These are phyloP conservation scores for Distichodus sexfasciatus DNA, from an alignment of 2,797 vertebrate genomes.

Conservation along the genomic window DNA sequence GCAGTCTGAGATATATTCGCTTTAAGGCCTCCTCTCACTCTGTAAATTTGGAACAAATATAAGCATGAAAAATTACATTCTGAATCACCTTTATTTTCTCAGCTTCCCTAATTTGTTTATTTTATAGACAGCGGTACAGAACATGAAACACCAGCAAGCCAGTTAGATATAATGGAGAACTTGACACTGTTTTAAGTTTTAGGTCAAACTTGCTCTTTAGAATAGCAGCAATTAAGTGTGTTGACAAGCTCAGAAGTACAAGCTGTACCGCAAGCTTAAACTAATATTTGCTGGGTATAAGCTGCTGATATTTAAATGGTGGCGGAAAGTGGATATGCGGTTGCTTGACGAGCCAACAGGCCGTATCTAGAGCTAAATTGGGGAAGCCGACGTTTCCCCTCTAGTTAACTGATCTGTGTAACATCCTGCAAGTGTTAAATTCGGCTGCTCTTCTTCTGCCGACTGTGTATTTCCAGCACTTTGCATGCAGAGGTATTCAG, in stretches of 20 bases:
- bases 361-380: not conserved
- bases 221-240: too few species aligned
- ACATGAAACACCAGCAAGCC: too few species aligned
- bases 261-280: too few species aligned
- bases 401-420: not conserved
- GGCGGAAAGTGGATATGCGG: not conserved
- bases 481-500: slow-evolving; percentile 21
- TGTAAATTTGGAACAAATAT: not conserved
- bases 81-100: too few species aligned
- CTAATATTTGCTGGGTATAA: too few species aligned
- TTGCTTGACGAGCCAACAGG: not conserved
- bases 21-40: not conserved
- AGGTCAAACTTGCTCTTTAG: too few species aligned
- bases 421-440: slow-evolving; percentile 1
- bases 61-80: too few species aligned
- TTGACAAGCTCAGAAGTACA: too few species aligned
- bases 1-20: slow-evolving; percentile 39
- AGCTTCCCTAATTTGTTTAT: too few species aligned
- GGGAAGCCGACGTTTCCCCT: slow-evolving; percentile 17
- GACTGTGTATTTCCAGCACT: slow-evolving; percentile 20
- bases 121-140: too few species aligned
- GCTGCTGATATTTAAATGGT: not conserved
- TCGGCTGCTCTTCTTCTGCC: not conserved
- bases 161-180: too few species aligned
- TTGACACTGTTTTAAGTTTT: too few species aligned